Base-by-base conservation (phyloP, 2,113 vertebrate genomes). In the Xenotilapia leptura region DNA sequence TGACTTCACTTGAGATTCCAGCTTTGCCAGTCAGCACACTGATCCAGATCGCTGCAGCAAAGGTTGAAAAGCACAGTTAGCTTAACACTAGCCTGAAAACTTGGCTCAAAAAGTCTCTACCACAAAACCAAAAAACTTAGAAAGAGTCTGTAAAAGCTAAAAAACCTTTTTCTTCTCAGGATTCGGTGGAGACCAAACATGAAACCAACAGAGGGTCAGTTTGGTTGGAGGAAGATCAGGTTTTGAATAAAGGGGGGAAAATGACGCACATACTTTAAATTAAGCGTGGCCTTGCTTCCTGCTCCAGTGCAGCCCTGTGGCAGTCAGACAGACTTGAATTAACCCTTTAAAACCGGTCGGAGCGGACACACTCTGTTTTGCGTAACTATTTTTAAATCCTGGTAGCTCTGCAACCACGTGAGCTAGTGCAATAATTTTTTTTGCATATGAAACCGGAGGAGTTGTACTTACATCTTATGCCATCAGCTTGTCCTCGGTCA, bases 111-210 rank as follows among this genome's bases (percentile, higher is more conserved):
- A 28, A 17, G 4, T 73, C 56, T 60, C n/a, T 10, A 45, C 68
- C 23, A 26, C 21, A 73, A 73, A 26, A 17, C 9, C 23, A 45
- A 6, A 73, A 17, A 73, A 3, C 21, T 11, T 45, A 45, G 7
- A 42, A 40, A 26, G 4, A 75, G 68, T 47, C 21, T 47, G 9
- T 45, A 47, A 17, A 75, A 47, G 5, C 14, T 28, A 75, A 75
- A 75, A 5, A 28, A 0, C 0, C 0, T 75, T 47, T 68, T 21
- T 38, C 14, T 17, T 3, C 23, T 12, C 0, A 75, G 15, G 42
- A 75, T 28, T 75, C 1, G 8, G 21, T 73, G 70, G 23, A 28
- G 42, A 31, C 70, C 23, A 5, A 75, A 31, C 42, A 75, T 49
- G 4, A 31, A 77, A 10, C 42, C 15, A 49, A 13, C 23, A 49